Base-by-base conservation (phyloP, 2,888 invertebrate species). In the Drosophila borealis region DNA sequence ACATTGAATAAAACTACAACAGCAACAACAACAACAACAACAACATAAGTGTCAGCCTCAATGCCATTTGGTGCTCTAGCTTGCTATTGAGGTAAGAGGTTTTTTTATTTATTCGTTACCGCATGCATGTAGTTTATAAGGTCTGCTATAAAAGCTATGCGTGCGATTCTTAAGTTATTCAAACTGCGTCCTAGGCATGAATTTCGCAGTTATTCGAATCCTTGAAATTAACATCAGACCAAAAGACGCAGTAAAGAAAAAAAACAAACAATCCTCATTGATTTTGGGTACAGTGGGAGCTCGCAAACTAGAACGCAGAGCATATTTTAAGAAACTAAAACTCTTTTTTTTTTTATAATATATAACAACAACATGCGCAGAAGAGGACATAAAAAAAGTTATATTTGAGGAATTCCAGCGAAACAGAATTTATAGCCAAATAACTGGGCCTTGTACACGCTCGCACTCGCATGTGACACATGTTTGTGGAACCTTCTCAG, bases 71-170 rank as follows among this genome's bases (percentile, higher is more conserved):
- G 37, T 56, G 51, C 41, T 64, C 48, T 41, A 44, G 29, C 25
- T 74, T 25, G 55, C 41, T 63, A 68, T 64, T 78, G 74, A 68
- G 74, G 74, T 78, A 74, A 74, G 74, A 46, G n/a, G 11, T n/a
- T 39, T 36, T 34, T 64, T 61, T 44, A 44, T 45, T 13, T 60
- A 6, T 25, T 10, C 10, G 33, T 59, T 50, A 39, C 17, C 36
- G 34, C 25, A 14, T 70, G 11, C 39, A 57, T 55, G 46, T 67
- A n/a, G 29, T 59, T 17, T 45, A 39, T 57, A 34, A 39, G 19
- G 21, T 42, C 17, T 19, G 21, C 57, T 17, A 37, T 59, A 19
- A 17, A 19, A 13, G 14, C 45, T 1, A 25, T 8, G 25, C 0
- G 25, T 25, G 8, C 25, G 25, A 25, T 39, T 65, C 54, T 48